Base-by-base conservation (phyloP, 2,888 invertebrate species). In the Cephus sareptanus region DNA sequence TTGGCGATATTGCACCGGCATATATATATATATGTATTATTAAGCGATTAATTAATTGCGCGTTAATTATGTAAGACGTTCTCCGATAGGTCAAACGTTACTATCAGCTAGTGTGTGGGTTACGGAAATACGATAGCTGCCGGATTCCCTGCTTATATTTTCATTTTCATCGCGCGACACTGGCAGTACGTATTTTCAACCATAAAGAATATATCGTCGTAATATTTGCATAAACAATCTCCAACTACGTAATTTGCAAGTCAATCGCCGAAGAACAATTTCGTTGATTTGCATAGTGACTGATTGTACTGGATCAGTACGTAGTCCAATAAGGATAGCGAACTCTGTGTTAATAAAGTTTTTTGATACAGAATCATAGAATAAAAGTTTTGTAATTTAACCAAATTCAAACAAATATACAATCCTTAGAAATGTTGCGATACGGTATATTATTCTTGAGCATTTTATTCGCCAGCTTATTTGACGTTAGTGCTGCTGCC, bases 51-150 rank as follows among this genome's bases (percentile, higher is more conserved):
- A 56, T 56, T 9, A 56, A 56, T 56, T 56, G 56, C 23, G 23
- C 9, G 23, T 56, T 56, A 56, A 56, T 56, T 56, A 56, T 1
- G 56, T 56, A 56, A 56, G 23, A 56, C 9, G 23, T 23, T 56
- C 56, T 56, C 56, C 23, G 2, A 56, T 56, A 23, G 56, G 56
- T 23, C 71, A 34, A 71, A 33, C 23, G 31, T 71, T 71, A 71
- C 71, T 71, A 71, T 71, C 71, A 13, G 71, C 3, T 31, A 35
- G 73, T 31, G 81, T 68, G 76, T 76, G 31, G 76, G 76, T 56
- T 56, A 34, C 73, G 76, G 76, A 76, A 76, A 76, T 40, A 30
- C 69, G 76, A 76, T 76, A 81, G 23, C 56, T 23, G 9, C 56
- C 56, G 56, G 23, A 69, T 23, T 56, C 23, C 23, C 23, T 23